A percentile compares a stretch with the other conserved stretches of the same genome.
phyloP scores from a whole-genome alignment of 2,113 vertebrate genomes.

The Heterotilapia buettikoferi region DNA sequence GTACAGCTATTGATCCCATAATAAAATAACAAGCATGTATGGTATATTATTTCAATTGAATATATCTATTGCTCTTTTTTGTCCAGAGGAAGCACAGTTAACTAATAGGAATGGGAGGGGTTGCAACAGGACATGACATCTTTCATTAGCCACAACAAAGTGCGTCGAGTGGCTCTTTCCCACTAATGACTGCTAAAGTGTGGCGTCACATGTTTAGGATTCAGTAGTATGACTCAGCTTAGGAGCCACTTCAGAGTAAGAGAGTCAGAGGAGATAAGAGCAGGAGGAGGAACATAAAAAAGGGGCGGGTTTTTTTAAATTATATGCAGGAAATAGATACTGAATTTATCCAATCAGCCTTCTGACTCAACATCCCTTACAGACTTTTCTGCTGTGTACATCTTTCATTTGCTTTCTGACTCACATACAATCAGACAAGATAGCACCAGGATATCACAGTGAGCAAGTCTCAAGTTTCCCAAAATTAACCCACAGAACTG shows the following conservation, averaged over 20 bases:
- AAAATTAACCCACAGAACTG: not conserved
- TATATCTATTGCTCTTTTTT: not conserved
- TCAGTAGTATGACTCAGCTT: not conserved
- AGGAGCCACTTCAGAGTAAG: not conserved
- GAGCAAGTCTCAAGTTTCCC: not conserved
- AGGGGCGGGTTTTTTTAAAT: not conserved
- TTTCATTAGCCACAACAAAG: not conserved
- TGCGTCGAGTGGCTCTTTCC: not conserved
- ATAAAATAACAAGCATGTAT: not conserved
- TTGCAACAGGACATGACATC: not conserved
- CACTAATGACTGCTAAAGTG: not conserved
- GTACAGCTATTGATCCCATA: not conserved
- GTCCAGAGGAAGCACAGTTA: not conserved
- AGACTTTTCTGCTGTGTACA: not conserved
- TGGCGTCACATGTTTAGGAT: not conserved
- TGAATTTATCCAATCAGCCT: not conserved
- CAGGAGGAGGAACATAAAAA: not conserved
- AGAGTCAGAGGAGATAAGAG: not conserved
- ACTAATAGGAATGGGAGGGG: constrained; percentile 22
- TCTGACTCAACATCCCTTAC: not conserved
- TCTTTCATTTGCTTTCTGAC: not conserved
- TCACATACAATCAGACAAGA: not conserved
- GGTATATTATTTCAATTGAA: not conserved
- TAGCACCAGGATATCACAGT: not conserved
- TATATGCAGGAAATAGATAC: constrained; percentile 28